phyloP scores from a whole-genome alignment of 2,113 vertebrate genomes.

The Tapirus terrestris region DNA sequence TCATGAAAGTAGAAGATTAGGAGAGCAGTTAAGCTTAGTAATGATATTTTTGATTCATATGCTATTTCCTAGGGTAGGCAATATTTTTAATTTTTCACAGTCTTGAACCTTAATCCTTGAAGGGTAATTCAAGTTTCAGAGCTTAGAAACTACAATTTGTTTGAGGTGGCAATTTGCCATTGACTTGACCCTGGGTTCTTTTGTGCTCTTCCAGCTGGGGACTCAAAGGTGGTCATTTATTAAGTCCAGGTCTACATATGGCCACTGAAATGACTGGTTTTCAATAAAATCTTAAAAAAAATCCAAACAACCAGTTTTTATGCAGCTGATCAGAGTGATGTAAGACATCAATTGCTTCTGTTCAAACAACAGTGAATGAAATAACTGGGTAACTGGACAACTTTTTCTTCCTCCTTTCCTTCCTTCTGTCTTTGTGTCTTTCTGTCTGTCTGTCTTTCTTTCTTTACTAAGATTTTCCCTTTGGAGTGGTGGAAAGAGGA shows the following conservation, averaged over 20 bases:
- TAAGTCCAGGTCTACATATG: constrained; percentile 34
- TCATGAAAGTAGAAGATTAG: constrained; percentile 73
- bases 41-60: constrained; percentile 73
- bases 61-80: constrained; percentile 67
- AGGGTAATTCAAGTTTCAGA: constrained; percentile 71
- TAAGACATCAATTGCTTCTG: constrained; percentile 44
- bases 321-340: constrained; percentile 7
- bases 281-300: constrained; percentile 29
- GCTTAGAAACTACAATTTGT: constrained; percentile 40
- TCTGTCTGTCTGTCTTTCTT: background rate
- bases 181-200: constrained; percentile 27
- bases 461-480: background rate
- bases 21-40: constrained; percentile 51
- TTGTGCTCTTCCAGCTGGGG: constrained; percentile 13
- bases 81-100: constrained; percentile 75
- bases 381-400: background rate
- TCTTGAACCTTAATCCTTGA: constrained; percentile 69
- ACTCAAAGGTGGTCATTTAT: constrained; percentile 59
- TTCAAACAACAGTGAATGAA: constrained; percentile 39
- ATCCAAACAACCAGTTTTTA: constrained; percentile 15
- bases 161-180: constrained; percentile 69
- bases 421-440: background rate
- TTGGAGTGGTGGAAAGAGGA: background rate
- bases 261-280: constrained; percentile 48
- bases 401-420: background rate